These are phyloP conservation scores for Erithacus rubecula DNA, from an alignment of 2,797 vertebrate species.

Conservation along the genomic window DNA sequence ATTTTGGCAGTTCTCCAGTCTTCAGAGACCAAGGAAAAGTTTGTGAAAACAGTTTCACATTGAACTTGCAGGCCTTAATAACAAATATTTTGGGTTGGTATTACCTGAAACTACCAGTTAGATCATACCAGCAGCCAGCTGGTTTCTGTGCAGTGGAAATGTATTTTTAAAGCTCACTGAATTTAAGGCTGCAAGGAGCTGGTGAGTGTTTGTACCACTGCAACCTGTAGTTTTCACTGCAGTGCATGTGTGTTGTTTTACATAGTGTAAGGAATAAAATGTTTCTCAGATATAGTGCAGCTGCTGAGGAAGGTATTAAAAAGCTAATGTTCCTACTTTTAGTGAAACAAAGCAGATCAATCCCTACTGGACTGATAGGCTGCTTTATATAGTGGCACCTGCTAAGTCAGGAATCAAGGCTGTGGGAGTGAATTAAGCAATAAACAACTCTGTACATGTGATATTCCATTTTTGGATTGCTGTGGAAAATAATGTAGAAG, in stretches of 20 bases:
- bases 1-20: not conserved
- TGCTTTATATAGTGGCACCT: not conserved
- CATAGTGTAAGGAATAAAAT: not conserved
- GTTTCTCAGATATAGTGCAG: not conserved
- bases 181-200: not conserved
- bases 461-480: not conserved
- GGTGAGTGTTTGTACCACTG: not conserved
- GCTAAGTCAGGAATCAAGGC: not conserved
- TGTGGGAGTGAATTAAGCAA: not conserved
- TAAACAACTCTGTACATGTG: not conserved
- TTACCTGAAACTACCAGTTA: not conserved
- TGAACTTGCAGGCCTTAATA: not conserved
- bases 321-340: not conserved
- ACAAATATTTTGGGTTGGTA: not conserved
- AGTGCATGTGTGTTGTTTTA: not conserved
- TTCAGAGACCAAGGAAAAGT: not conserved
- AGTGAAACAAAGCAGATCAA: not conserved
- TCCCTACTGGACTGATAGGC: not conserved
- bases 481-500: not conserved
- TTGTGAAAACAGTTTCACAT: not conserved
- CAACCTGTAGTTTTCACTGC: not conserved
- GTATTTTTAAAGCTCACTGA: not conserved
- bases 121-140: not conserved
- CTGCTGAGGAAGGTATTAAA: not conserved
- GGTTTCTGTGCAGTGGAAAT: not conserved